Base-by-base conservation (phyloP, 2,797 vertebrate genomes). In the Selene dorsalis region DNA sequence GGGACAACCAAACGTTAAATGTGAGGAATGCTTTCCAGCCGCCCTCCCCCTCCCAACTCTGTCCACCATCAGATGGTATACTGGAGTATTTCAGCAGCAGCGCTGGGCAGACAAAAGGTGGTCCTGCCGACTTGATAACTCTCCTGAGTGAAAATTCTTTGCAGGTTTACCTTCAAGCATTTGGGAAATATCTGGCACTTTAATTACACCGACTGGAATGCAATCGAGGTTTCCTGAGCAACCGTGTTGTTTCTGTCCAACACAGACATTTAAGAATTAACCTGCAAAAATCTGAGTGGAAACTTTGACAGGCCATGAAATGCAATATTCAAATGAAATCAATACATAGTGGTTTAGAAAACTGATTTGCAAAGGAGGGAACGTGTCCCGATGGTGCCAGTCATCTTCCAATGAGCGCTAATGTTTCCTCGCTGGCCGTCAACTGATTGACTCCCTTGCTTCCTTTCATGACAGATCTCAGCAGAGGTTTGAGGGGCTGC, bases 161-260 rank as follows among this genome's bases (percentile, higher is more conserved):
- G 61, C 50, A 50, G 73, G 43, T 80, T 82, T 69, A 85, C 75
- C 76, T 88, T 84, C 73, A 84, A 86, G 79, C 85, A 82, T 80
- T 82, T 85, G 82, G 78, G 77, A 85, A 89, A 81, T 65, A 75
- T 86, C 87, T 88, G 83, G 77, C 75, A 84, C 85, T 88, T 82
- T 90, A 89, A 92, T 93, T 91, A 91, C 69, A 67, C 81, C 50
- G 65, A 75, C 73, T 73, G 81, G 88, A 90, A 94, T 86, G 87
- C 79, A 87, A 80, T 59, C 28, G 56, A 87, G 63, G 78, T 91
- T 88, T 88, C 87, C 86, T 86, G 76, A 80, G 63, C 35, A 79
- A 79, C 84, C 53, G 52, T 55, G 47, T 77, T 84, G 77, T 85
- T 80, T 80, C 80, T 71, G 76, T 80, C 55, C 74, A 85, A 87